Conservation (phyloP, 1,140 invertebrate genomes). For the Heliconius nattereri region DNA sequence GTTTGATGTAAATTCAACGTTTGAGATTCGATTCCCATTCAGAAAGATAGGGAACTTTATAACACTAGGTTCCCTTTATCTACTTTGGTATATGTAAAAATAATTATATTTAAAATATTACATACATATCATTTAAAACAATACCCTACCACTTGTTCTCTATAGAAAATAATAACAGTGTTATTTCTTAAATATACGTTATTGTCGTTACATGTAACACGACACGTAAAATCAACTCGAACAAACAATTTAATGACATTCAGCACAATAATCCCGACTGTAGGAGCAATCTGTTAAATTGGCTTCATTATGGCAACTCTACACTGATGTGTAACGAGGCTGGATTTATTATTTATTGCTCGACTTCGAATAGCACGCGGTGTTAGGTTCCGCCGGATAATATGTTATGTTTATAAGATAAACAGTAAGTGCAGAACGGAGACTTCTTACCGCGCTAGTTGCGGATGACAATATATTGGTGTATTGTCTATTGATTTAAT, state of each 20-base stretch:
- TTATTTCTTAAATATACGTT: not conserved
- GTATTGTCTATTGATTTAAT: no score
- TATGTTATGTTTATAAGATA: no score
- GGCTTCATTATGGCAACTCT: conserved; percentile 20
- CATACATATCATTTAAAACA: not conserved
- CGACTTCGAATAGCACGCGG: no score
- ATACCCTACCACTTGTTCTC: not conserved
- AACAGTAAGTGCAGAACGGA: no score
- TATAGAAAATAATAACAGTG: not conserved
- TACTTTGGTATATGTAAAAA: not conserved
- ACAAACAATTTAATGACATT: conserved; percentile 29
- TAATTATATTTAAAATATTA: not conserved
- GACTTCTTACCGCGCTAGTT: no score
- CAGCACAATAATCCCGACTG: conserved; percentile 31
- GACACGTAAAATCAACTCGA: conserved; percentile 26
- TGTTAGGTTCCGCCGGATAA: no score
- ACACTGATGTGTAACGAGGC: not conserved
- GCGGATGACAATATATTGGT: no score
- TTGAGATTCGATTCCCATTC: no score
- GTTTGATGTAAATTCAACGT: no score
- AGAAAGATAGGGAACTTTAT: no score
- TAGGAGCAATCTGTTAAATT: conserved; percentile 36
- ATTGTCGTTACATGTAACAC: conserved; percentile 23
- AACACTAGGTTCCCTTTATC: not conserved
- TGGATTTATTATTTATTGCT: no score